Conservation (phyloP, 2,888 invertebrate genomes). For the Orchestes rusci region DNA sequence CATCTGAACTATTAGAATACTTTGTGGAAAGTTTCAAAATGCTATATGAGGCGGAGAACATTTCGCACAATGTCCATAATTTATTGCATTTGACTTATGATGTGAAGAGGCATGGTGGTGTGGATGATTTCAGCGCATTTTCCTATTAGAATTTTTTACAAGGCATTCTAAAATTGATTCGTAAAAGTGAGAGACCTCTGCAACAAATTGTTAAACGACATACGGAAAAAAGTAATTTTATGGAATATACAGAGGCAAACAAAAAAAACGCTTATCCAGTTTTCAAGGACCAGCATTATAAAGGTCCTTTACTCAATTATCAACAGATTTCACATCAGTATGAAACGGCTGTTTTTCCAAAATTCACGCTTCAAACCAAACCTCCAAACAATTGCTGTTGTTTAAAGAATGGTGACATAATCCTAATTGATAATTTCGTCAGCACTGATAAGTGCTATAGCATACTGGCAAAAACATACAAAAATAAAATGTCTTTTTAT, state of each 20-base stretch:
- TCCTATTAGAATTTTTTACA: constrained; percentile 19
- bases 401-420: constrained; percentile 2
- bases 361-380: not conserved
- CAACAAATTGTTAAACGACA: constrained; percentile 2
- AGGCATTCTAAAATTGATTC: constrained; percentile 14
- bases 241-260: not conserved
- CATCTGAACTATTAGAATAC: constrained; percentile 18
- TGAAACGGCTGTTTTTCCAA: constrained; percentile 1
- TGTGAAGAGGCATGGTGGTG: constrained; percentile 3
- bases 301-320: not conserved
- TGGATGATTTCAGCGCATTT: constrained; percentile 15
- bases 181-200: constrained; percentile 9
- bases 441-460: too few species aligned
- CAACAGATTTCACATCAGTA: not conserved
- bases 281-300: constrained; percentile 3
- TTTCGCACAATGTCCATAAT: constrained; percentile 29
- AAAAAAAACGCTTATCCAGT: not conserved
- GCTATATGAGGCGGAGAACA: too few species aligned
- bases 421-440: too few species aligned
- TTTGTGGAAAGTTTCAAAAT: constrained; percentile 25
- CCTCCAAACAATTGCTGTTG: constrained; percentile 2
- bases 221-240: too few species aligned
- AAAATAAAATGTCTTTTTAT: too few species aligned
- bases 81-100: constrained; percentile 3
- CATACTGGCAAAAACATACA: too few species aligned